These are phyloP conservation scores for Ophion costatus DNA, from an alignment of 2,888 invertebrate species.

Conservation along the genomic window DNA sequence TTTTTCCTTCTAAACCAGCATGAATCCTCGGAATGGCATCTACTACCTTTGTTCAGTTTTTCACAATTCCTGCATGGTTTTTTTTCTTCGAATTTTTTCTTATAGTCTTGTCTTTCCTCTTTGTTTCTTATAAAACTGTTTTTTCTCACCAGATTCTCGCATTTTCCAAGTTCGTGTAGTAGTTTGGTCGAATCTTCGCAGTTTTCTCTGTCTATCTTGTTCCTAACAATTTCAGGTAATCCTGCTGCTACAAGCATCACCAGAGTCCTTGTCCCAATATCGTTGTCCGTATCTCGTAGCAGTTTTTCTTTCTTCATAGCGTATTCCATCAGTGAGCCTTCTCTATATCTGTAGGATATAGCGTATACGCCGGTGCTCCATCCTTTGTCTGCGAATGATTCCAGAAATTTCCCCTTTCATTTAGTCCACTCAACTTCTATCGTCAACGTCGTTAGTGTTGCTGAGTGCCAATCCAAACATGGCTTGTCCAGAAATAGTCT, in stretches of 20 bases:
- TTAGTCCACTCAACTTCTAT: slow-evolving; percentile 67
- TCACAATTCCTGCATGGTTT: slow-evolving; percentile 70
- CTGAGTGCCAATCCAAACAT: slow-evolving; percentile 68
- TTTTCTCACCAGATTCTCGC: slow-evolving; percentile 57
- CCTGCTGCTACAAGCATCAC: slow-evolving; percentile 67
- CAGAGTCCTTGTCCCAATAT: slow-evolving; percentile 66
- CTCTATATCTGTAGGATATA: slow-evolving; percentile 69
- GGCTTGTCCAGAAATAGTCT: slow-evolving; percentile 68
- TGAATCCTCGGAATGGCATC: slow-evolving; percentile 66
- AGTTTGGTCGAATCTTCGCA: slow-evolving; percentile 47
- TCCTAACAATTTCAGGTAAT: slow-evolving; percentile 70
- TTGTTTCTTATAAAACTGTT: slow-evolving; percentile 46
- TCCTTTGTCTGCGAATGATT: slow-evolving; percentile 71
- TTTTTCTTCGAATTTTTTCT: slow-evolving; percentile 67
- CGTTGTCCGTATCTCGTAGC: slow-evolving; percentile 68
- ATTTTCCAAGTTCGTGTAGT: slow-evolving; percentile 60
- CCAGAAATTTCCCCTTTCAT: slow-evolving; percentile 72
- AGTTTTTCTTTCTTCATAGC: slow-evolving; percentile 71
- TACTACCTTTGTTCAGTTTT: slow-evolving; percentile 69
- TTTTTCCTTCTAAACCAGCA: slow-evolving; percentile 67
- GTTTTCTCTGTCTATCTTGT: slow-evolving; percentile 69
- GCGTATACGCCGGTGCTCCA: slow-evolving; percentile 71
- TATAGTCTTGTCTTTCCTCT: slow-evolving; percentile 63
- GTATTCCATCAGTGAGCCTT: slow-evolving; percentile 71
- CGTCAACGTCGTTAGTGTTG: slow-evolving; percentile 66